These are phyloP conservation scores for Sciurus niger DNA, from an alignment of 2,113 vertebrate genomes.

Conservation along the genomic window DNA sequence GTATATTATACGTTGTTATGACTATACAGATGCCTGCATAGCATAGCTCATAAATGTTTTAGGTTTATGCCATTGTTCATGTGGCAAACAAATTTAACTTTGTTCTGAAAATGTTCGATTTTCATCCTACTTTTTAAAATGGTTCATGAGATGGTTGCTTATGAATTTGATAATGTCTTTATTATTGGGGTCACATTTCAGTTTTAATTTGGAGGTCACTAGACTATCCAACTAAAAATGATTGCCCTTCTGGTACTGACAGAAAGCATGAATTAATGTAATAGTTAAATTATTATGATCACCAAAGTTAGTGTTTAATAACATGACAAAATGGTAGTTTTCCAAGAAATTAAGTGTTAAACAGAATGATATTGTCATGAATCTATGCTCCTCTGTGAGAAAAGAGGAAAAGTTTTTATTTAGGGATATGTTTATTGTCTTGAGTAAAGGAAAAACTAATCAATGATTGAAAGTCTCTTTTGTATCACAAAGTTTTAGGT, in stretches of 20 bases:
- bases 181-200: conserved; percentile 37
- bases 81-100: conserved; percentile 24
- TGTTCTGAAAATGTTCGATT: conserved; percentile 63
- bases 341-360: conserved; percentile 14
- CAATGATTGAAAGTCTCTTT: conserved; percentile 16
- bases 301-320: conserved; percentile 56
- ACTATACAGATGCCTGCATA: background rate
- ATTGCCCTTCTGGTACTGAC: background rate
- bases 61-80: background rate
- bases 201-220: conserved; percentile 31
- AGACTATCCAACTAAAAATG: conserved; percentile 16
- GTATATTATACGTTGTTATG: background rate
- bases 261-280: conserved; percentile 9
- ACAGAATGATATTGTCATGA: conserved; percentile 18
- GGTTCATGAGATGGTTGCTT: conserved; percentile 36
- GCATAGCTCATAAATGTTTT: conserved; percentile 19
- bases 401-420: conserved; percentile 45
- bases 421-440: conserved; percentile 8
- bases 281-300: conserved; percentile 32
- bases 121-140: conserved; percentile 47
- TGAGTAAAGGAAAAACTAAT: conserved; percentile 43
- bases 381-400: conserved; percentile 10
- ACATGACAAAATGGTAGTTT: conserved; percentile 35
- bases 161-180: conserved; percentile 16
- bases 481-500: conserved; percentile 52